phyloP scores from a whole-genome alignment of 2,888 invertebrate species.

The Drosophila mettleri region DNA sequence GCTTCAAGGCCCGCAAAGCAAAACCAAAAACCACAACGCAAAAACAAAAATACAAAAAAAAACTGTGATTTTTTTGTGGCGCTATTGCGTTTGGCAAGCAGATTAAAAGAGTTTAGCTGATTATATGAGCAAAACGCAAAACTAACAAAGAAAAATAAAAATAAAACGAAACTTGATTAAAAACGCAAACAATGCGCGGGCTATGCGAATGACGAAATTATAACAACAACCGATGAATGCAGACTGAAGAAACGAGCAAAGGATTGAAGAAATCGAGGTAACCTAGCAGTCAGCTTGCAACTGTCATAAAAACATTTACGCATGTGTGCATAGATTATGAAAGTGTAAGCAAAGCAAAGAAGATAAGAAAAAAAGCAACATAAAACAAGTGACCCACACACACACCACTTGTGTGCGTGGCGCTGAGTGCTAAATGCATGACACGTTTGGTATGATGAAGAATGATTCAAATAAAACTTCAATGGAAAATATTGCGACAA shows the following conservation, averaged over 20 bases:
- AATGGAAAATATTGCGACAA: constrained; percentile 71
- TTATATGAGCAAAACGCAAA: constrained; percentile 36
- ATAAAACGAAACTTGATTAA: constrained; percentile 20
- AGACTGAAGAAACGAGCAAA: constrained; percentile 17
- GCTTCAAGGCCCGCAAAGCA: constrained; percentile 62
- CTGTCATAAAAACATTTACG: neutral
- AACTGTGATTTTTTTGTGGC: constrained; percentile 29
- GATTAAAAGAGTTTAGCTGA: constrained; percentile 40
- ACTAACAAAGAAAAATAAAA: constrained; percentile 31
- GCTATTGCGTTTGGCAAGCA: constrained; percentile 40
- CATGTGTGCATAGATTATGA: constrained; percentile 2
- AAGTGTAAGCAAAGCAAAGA: constrained; percentile 16
- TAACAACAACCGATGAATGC: constrained; percentile 18
- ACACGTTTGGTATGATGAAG: constrained; percentile 25
- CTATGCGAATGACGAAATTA: constrained; percentile 29
- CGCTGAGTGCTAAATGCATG: constrained; percentile 10
- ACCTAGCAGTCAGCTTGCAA: constrained; percentile 35
- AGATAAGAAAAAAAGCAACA: constrained; percentile 12
- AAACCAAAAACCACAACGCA: constrained; percentile 46
- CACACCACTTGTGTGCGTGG: constrained; percentile 1
- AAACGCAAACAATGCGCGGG: constrained; percentile 26
- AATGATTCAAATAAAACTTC: constrained; percentile 57
- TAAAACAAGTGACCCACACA: neutral
- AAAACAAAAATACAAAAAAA: constrained; percentile 13
- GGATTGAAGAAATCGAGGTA: constrained; percentile 17